These are phyloP conservation scores for Scatophagus argus DNA, from an alignment of 2,113 vertebrate species.

Conservation along the genomic window DNA sequence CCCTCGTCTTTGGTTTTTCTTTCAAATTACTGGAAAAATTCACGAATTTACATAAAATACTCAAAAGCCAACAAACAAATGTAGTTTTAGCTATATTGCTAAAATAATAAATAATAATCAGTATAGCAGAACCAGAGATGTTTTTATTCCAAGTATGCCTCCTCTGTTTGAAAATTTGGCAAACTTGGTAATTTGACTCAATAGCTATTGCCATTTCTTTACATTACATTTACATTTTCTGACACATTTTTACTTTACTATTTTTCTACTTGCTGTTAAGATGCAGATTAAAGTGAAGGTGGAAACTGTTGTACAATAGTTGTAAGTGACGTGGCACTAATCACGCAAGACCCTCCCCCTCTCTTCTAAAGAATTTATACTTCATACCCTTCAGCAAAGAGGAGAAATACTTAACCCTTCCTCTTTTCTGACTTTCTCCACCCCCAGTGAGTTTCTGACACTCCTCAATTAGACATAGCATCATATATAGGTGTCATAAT, in stretches of 20 bases:
- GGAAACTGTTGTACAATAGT: background rate
- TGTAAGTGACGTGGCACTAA: background rate
- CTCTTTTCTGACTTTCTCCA: background rate
- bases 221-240: background rate
- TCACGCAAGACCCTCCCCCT: background rate
- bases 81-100: background rate
- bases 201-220: background rate
- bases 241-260: background rate
- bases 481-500: background rate
- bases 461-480: background rate
- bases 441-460: background rate
- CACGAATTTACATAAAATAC: too few species aligned
- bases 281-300: background rate
- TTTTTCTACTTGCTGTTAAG: background rate
- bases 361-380: background rate
- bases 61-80: background rate
- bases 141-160: background rate
- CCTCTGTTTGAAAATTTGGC: background rate
- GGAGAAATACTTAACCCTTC: background rate
- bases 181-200: background rate
- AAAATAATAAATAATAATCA: too few species aligned
- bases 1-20: background rate
- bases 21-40: background rate
- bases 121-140: background rate
- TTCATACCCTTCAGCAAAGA: background rate